Base-by-base conservation (phyloP, 2,888 invertebrate genomes). In the Drosophila mayaguana region DNA sequence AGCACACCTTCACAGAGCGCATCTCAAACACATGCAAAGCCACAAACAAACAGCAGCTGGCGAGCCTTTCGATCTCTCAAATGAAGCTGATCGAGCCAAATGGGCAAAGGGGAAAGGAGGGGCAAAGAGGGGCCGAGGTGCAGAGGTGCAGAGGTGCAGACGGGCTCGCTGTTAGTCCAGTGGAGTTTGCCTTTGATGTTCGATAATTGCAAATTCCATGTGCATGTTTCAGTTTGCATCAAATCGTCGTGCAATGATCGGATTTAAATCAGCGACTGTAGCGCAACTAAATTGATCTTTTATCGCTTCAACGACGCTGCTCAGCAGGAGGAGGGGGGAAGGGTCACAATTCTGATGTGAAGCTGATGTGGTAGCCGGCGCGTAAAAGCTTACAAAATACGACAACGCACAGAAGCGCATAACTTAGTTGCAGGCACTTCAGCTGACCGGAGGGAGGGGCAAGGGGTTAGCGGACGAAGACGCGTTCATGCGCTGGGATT, bases 241-340 rank as follows among this genome's bases (percentile, higher is more conserved):
- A 90, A 87, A 86, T 83, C 86, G 84, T 78, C 83, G 88, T 81
- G 77, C 87, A 83, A 83, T 86, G 90, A 91, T 91, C 91, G 91
- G 91, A 91, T 91, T 91, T 91, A 91, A 91, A 91, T 91, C 91
- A 91, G 91, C 85, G 77, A 78, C 91, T 89, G 73, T 83, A 89
- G 90, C 88, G 88, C 91, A 91, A 87, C 88, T 91, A 91, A 91
- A 91, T 91, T 91, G 91, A 91, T 91, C 91, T 91, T 91, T 91
- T 91, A 91, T 90, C 91, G 91, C 90, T 84, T 82, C 89, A 88
- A 76, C 83, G 81, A 81, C 75, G 75, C 72, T 72, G 65, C 57
- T 62, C 40, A 57, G 34, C 2, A 66, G n/a, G 16, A 18, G 46
- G 1, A 3, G 11, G 38, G 12, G 9, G 1, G 5, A 12, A 11